A percentile compares a stretch with the other conserved stretches of the same genome.
Evolutionary conservation across 2,113 vertebrate species (phyloP).

Genomic region (Acanthisitta chloris): DNA sequence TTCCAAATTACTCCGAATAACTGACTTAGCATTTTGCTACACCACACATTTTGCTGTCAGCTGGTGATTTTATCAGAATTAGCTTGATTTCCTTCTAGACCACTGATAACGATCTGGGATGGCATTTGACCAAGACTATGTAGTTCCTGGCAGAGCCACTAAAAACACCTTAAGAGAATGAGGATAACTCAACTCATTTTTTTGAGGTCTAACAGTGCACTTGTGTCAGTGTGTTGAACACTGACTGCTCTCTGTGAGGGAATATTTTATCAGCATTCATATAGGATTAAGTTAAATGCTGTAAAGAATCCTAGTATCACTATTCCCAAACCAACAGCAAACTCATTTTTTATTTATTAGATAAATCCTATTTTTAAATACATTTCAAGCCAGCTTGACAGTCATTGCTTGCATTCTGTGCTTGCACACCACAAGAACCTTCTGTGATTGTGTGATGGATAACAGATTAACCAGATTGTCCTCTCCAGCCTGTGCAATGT

Average conservation of each 20-base stretch:
- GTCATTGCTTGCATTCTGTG: not conserved
- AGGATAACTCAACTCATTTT: not conserved
- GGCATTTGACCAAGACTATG: not conserved
- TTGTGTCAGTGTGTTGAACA: not conserved
- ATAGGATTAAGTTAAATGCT: not conserved
- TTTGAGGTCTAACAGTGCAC: not conserved
- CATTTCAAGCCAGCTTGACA: not conserved
- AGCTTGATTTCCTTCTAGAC: not conserved
- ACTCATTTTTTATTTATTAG: not conserved
- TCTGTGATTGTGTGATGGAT: accelerated
- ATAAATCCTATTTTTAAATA: not conserved
- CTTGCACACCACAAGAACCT: not conserved
- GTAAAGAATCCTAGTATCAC: not conserved
- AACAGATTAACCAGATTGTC: not conserved
- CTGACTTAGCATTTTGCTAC: not conserved
- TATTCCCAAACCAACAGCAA: not conserved
- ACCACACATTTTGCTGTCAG: not conserved
- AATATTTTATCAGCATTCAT: not conserved
- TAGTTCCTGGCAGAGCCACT: not conserved
- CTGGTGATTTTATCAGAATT: not conserved
- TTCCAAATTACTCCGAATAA: not conserved
- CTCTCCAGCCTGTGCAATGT: not conserved
- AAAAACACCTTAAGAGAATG: not conserved
- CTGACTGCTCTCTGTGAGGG: not conserved
- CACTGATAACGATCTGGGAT: not conserved